phyloP scores from a whole-genome alignment of 2,888 invertebrate species.

The Neocrepidodera transversa region DNA sequence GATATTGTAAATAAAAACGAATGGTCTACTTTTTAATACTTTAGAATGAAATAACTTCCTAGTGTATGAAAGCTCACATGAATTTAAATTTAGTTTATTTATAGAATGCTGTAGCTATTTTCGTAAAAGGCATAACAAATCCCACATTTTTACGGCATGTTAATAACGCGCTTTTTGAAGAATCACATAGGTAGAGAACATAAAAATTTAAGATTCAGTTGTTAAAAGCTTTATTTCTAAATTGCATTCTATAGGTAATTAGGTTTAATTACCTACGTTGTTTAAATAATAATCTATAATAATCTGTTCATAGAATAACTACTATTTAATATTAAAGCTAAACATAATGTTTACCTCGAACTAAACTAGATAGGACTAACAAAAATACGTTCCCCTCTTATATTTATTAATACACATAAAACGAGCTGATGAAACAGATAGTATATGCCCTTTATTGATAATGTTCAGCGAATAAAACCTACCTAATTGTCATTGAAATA shows the following conservation, averaged over 20 bases:
- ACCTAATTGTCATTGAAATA: not conserved
- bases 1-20: slow-evolving; percentile 20
- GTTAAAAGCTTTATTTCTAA: not conserved
- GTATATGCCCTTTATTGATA: slow-evolving; percentile 1
- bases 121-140: slow-evolving; percentile 50
- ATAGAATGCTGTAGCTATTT: slow-evolving; percentile 49
- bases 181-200: not conserved
- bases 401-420: not conserved
- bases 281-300: not conserved
- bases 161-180: slow-evolving; percentile 5
- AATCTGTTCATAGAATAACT: not conserved
- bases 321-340: not conserved
- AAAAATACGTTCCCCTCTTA: not conserved
- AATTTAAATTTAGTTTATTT: slow-evolving; percentile 50
- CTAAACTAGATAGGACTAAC: not conserved
- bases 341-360: not conserved
- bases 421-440: slow-evolving; percentile 1
- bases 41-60: slow-evolving; percentile 48
- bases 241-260: slow-evolving; percentile 1
- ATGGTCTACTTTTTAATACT: slow-evolving; percentile 34
- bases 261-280: not conserved
- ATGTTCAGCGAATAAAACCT: not conserved
- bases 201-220: not conserved
- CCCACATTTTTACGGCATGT: slow-evolving; percentile 34
- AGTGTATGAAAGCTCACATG: slow-evolving; percentile 46